A percentile compares a stretch with the other conserved stretches of the same genome.
Conservation (phyloP, 2,113 vertebrate genomes). For the Lipophrys pholis region DNA sequence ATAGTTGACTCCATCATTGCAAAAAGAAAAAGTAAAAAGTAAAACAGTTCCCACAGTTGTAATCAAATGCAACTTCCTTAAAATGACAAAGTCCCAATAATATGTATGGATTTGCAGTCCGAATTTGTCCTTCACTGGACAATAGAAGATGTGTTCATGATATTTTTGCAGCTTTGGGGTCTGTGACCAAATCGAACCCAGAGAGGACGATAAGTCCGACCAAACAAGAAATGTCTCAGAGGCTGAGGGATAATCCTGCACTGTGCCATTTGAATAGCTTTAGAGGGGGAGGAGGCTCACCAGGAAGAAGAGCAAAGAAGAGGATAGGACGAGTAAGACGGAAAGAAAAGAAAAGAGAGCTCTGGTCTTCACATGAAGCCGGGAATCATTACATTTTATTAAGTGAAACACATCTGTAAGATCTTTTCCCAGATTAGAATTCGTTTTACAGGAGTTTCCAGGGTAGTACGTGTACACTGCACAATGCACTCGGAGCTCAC, state of each 20-base stretch:
- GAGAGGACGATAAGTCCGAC: conserved; percentile 64
- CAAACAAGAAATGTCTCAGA: conserved; percentile 71
- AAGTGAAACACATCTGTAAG: background rate
- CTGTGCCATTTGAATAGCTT: conserved; percentile 81
- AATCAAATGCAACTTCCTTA: conserved; percentile 21
- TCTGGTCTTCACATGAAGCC: conserved; percentile 12
- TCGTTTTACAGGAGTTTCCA: background rate
- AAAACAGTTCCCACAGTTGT: conserved; percentile 25
- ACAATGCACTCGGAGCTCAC: background rate
- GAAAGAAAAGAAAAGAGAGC: conserved; percentile 17
- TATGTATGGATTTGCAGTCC: conserved; percentile 20
- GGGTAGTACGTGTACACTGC: background rate
- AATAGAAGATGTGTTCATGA: conserved; percentile 16
- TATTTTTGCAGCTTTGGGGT: conserved; percentile 51
- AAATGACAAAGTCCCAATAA: background rate
- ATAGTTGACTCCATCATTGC: conserved; percentile 57
- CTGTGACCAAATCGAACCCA: conserved; percentile 49
- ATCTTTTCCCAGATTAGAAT: background rate
- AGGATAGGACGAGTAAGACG: conserved; percentile 53
- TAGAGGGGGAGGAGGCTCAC: conserved; percentile 66
- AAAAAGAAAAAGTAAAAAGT: conserved; percentile 28
- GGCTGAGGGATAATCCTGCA: conserved; percentile 82
- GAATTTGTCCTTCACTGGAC: conserved; percentile 5
- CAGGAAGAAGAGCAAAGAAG: conserved; percentile 50
- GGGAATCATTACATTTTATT: background rate